Base-by-base conservation (phyloP, 2,113 vertebrate species). In the Hippolais icterina region DNA sequence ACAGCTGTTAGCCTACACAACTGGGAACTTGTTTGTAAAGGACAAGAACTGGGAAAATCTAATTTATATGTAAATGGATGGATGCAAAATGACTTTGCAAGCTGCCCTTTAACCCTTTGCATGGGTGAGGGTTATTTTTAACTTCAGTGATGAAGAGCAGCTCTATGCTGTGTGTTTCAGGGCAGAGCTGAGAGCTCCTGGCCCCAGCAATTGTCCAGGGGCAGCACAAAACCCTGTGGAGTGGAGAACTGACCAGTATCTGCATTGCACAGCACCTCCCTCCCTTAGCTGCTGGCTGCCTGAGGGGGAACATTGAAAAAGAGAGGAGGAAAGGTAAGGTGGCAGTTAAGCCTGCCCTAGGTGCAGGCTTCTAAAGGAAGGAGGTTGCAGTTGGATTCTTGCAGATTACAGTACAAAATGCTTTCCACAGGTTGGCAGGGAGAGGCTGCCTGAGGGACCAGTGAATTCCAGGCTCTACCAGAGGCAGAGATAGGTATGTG, bases 41-140 rank as follows among this genome's bases (percentile, higher is more conserved):
- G 53, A 39, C 87, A 49, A 41, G 68, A 57, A 85, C n/a, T 9
- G 59, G 49, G 85, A 20, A 80, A 97, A 75, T 78, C 47, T 92
- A 78, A 96, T 92, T 96, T 95, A 22, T 93, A 96, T 94, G 94
- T 71, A 97, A 96, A 96, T 84, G 41, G 44, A 1, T 53, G 52
- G 68, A 92, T 87, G 72, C 88, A 92, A 75, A 90, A 88, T 47
- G 27, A 54, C 75, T 78, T 74, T 66, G 35, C 1, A 37, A 92
- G 79, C 85, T 93, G 75, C 64, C 80, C 93, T 90, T 96, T 96
- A 93, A 96, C 90, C 79, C 83, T 86, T 44, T 68, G 60, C 0
- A 9, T 69, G 90, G 87, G 85, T 49, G 80, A 83, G 47, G 60
- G 59, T 19, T 96, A 89, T 94, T 96, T 96, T 96, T 92, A 96